Percentiles rank a stretch among this genome's conserved stretches.
These are phyloP conservation scores for Selenia dentaria DNA, from an alignment of 2,888 invertebrate genomes.

Conservation along the genomic window DNA sequence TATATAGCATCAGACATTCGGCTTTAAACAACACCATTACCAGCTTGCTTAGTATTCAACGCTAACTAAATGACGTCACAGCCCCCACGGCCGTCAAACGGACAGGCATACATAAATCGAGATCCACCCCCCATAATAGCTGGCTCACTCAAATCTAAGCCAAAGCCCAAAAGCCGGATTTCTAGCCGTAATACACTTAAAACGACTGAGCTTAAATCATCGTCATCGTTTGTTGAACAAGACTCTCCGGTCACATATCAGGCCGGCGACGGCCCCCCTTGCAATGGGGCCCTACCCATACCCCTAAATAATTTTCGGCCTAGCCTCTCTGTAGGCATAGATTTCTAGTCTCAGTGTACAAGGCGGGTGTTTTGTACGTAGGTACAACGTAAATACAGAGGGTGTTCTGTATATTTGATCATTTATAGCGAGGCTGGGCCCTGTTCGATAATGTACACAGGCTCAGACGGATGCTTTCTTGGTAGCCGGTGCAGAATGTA, in stretches of 20 bases:
- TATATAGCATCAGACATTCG: neutral
- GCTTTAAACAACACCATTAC: constrained; percentile 16
- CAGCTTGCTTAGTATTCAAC: constrained; percentile 23
- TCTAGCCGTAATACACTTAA: constrained; percentile 84
- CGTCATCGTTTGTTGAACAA: constrained; percentile 85
- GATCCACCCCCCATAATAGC: constrained; percentile 69
- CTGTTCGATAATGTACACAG: constrained; percentile 27
- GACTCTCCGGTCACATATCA: constrained; percentile 84
- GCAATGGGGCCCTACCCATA: constrained; percentile 15
- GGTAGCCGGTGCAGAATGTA: constrained; percentile 15
- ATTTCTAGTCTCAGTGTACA: constrained; percentile 73
- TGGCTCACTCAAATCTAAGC: constrained; percentile 78
- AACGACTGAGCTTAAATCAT: constrained; percentile 83
- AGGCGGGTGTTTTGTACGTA: constrained; percentile 61
- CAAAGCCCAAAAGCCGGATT: constrained; percentile 78
- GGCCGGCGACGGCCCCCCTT: constrained; percentile 59
- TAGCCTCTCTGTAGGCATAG: constrained; percentile 72
- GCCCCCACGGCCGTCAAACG: constrained; percentile 43
- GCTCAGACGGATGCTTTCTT: constrained; percentile 26
- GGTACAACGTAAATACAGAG: constrained; percentile 59
- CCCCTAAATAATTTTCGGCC: constrained; percentile 74
- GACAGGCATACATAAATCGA: constrained; percentile 73
- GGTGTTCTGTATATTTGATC: constrained; percentile 55
- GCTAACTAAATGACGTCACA: constrained; percentile 41
- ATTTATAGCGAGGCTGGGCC: constrained; percentile 38